Base-by-base conservation (phyloP, 2,113 vertebrate species). In the Coracopsis vasa region DNA sequence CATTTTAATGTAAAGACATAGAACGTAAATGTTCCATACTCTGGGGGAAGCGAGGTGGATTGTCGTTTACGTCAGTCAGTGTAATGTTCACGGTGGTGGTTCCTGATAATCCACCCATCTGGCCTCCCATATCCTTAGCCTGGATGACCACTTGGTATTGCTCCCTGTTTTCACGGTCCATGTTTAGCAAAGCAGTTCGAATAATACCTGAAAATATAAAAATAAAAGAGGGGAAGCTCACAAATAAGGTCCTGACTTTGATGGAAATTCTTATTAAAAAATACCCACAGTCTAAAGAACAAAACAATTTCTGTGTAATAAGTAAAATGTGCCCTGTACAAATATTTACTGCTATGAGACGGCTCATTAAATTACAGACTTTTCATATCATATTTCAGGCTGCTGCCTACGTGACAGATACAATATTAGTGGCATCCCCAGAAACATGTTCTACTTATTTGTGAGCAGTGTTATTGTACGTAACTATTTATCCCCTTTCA, bases 71-170 rank as follows among this genome's bases (percentile, higher is more conserved):
- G 1, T 99, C 99, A 1, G 98, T 98, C 80, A 99, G 70, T 0
- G 98, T 99, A 98, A 99, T 99, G 97, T 99, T 99, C 97, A 99
- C 99, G 0, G 98, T 99, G 24, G 99, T 99, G 87, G 99, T 99
- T 27, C 99, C 99, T 3, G 99, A 99, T 71, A 99, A 94, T 42
- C 99, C 99, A 0, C 99, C 99, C 99, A 99, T 99, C 98, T 99
- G 99, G 15, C 99, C 99, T 5, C 99, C 99, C 99, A 99, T 99
- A 96, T 99, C 99, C 88, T 99, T 99, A 17, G 99, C 99, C 97
- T 99, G 99, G 94, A 99, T 99, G 96, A 99, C 99, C 53, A 99
- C 99, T 98, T 99, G 99, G 97, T 99, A 99, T 39, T 99, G 98
- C 42, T 99, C 98, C 54, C 98, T 98, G 45, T 99, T 98, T 96